phyloP scores from a whole-genome alignment of 2,797 vertebrate species.

The Gambusia yucatana region DNA sequence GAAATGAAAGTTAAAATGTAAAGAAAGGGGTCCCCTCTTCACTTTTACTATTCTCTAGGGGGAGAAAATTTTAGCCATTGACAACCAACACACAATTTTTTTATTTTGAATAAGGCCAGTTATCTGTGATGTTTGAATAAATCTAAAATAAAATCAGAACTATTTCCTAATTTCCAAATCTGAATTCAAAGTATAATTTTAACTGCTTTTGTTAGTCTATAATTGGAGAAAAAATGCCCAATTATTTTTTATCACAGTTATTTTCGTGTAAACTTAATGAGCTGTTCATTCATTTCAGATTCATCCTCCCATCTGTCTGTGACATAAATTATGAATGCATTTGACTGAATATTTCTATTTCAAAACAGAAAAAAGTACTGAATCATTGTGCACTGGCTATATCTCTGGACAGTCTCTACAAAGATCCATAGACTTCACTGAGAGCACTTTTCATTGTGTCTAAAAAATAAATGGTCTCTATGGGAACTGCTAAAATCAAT shows the following conservation, averaged over 20 bases:
- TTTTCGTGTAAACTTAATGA: neutral
- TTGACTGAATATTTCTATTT: neutral
- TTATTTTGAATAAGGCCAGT: neutral
- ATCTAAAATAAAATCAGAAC: neutral
- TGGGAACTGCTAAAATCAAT: constrained; percentile 8
- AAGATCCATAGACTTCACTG: neutral
- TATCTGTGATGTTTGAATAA: neutral
- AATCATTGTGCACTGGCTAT: neutral
- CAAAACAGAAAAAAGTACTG: neutral
- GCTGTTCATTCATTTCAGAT: neutral
- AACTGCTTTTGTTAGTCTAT: neutral
- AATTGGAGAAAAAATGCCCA: neutral
- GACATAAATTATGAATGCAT: neutral
- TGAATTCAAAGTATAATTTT: neutral
- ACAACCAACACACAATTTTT: neutral
- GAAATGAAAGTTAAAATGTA: neutral
- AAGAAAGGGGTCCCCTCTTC: neutral
- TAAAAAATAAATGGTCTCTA: constrained; percentile 9
- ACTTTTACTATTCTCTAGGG: neutral
- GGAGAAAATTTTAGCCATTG: neutral
- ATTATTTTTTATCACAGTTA: neutral
- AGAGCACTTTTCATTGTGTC: neutral
- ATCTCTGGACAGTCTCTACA: neutral
- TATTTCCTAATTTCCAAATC: neutral
- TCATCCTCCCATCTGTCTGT: neutral